Conservation (phyloP, 2,888 invertebrate genomes). For the Cremastobaeus sp. region DNA sequence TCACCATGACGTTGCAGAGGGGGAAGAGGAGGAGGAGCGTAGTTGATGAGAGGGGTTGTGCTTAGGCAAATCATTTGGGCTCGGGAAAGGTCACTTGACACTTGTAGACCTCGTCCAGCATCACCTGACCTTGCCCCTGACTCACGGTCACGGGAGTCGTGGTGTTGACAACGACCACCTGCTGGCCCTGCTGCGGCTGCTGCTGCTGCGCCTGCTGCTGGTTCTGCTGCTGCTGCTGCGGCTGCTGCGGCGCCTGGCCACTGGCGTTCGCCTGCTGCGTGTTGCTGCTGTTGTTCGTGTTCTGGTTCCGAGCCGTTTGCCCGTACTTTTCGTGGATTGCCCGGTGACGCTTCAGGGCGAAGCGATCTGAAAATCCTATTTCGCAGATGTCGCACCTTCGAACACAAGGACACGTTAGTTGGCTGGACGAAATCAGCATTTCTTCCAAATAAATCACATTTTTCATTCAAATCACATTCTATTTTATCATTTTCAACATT, state of each 20-base stretch:
- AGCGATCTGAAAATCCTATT: conserved; percentile 91
- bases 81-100: conserved; percentile 78
- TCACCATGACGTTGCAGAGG: conserved; percentile 26
- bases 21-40: conserved; percentile 2
- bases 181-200: conserved; percentile 71
- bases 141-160: conserved; percentile 76
- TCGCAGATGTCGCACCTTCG: conserved; percentile 90
- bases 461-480: neutral
- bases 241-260: conserved; percentile 77
- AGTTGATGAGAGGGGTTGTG: conserved; percentile 32
- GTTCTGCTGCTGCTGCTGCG: conserved; percentile 72
- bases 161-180: conserved; percentile 77
- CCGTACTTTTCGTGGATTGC: conserved; percentile 94
- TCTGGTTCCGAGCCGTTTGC: conserved; percentile 80
- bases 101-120: conserved; percentile 78
- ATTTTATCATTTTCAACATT: too few species aligned
- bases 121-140: conserved; percentile 76
- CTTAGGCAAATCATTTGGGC: conserved; percentile 76
- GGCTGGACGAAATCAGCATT: neutral
- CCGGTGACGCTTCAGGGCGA: conserved; percentile 90
- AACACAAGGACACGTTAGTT: neutral
- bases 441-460: neutral
- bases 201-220: conserved; percentile 71
- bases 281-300: conserved; percentile 78
- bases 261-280: conserved; percentile 79